Percentiles rank a stretch among this genome's conserved stretches.
These are phyloP conservation scores for Pristionchus fissidentatus DNA, from an alignment of 2,888 invertebrate genomes.

Conservation along the genomic window DNA sequence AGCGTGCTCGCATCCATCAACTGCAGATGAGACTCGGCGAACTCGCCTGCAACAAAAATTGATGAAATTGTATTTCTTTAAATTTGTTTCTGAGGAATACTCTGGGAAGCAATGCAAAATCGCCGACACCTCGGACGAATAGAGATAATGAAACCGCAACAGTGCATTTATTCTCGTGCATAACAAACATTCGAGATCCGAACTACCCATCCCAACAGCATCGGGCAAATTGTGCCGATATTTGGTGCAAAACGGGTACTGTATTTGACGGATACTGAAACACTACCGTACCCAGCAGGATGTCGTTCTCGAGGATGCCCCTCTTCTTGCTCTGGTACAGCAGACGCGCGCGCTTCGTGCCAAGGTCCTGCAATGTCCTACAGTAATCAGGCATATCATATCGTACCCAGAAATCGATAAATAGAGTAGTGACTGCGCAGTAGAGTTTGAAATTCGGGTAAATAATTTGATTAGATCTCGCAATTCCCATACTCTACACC, in stretches of 20 bases:
- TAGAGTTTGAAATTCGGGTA: too few relatives aligned
- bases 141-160: too few relatives aligned
- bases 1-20: conserved; percentile 63
- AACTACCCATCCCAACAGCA: too few relatives aligned
- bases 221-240: too few relatives aligned
- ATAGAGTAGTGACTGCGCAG: too few relatives aligned
- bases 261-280: not conserved
- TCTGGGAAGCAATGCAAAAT: too few relatives aligned
- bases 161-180: not conserved
- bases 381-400: too few relatives aligned
- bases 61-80: not conserved
- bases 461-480: too few relatives aligned
- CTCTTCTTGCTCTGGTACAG: conserved; percentile 71
- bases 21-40: conserved; percentile 68
- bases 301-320: conserved; percentile 75
- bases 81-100: not conserved
- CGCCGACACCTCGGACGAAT: too few relatives aligned
- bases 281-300: conserved; percentile 63
- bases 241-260: conserved; percentile 46
- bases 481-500: too few relatives aligned
- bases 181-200: not conserved
- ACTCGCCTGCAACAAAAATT: conserved; percentile 58
- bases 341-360: conserved; percentile 46
- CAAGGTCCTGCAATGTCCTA: conserved; percentile 11
- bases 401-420: too few relatives aligned